These are phyloP conservation scores for Ophion slaviceki DNA, from an alignment of 2,888 invertebrate genomes.

Conservation along the genomic window DNA sequence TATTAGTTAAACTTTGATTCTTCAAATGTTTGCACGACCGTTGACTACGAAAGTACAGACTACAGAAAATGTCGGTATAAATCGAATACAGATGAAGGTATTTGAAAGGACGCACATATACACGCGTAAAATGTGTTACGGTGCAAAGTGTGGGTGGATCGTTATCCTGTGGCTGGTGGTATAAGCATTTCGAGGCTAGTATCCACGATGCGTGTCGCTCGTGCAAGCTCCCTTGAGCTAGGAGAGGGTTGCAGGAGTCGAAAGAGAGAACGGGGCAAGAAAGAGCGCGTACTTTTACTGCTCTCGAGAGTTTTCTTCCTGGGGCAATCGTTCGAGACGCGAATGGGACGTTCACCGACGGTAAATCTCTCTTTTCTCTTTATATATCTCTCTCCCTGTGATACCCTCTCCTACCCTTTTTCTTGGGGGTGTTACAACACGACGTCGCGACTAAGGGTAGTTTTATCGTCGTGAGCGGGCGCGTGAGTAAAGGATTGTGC, in stretches of 20 bases:
- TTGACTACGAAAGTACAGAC: no score
- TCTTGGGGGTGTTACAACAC: slow-evolving; percentile 32
- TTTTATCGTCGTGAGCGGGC: slow-evolving; percentile 33
- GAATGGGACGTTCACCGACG: slow-evolving; percentile 62
- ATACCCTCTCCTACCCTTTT: background rate
- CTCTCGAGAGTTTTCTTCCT: slow-evolving; percentile 63
- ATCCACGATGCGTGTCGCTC: slow-evolving; percentile 46
- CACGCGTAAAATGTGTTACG: background rate
- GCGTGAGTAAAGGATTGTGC: slow-evolving; percentile 29
- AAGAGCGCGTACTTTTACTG: slow-evolving; percentile 44
- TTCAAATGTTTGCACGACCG: no score
- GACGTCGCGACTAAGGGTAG: slow-evolving; percentile 32
- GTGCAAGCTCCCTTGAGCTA: slow-evolving; percentile 18
- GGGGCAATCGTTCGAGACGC: slow-evolving; percentile 62
- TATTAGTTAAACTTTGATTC: no score
- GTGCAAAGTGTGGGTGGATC: background rate
- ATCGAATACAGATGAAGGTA: no score
- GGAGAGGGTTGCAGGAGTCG: background rate
- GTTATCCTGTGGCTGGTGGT: slow-evolving; percentile 33
- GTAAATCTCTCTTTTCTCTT: slow-evolving; percentile 53
- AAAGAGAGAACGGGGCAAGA: slow-evolving; percentile 10
- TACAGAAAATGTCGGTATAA: no score
- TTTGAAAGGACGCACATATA: no score
- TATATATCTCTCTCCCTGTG: slow-evolving; percentile 12
- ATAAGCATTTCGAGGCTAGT: slow-evolving; percentile 46